phyloP scores from a whole-genome alignment of 1,140 invertebrate species.

The Ptiloglossa arizonensis region DNA sequence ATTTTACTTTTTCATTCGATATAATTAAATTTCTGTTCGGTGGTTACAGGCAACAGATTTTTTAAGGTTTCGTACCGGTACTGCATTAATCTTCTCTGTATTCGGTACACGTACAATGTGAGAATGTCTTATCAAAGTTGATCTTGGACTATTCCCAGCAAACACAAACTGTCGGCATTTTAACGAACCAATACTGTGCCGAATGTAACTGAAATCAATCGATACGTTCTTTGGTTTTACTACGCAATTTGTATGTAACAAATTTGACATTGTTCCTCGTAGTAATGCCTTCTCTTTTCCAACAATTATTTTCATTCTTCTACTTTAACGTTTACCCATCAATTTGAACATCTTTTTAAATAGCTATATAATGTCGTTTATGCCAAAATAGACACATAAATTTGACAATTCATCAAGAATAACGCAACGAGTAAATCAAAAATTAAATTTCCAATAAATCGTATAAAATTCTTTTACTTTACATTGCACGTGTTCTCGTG shows the following conservation, averaged over 20 bases:
- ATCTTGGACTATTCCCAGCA: constrained; percentile 47
- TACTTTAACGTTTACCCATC: too few species aligned
- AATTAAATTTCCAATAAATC: too few species aligned
- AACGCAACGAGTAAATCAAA: too few species aligned
- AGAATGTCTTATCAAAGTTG: constrained; percentile 45
- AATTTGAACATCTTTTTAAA: too few species aligned
- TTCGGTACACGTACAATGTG: constrained; percentile 22
- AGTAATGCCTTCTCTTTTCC: not conserved
- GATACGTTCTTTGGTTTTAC: constrained; percentile 6
- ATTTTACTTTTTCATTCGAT: too few species aligned
- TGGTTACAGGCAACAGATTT: not conserved
- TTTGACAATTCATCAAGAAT: too few species aligned
- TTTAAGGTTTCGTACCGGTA: constrained; percentile 3
- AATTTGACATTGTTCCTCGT: not conserved
- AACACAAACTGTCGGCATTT: constrained; percentile 50
- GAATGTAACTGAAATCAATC: constrained; percentile 45
- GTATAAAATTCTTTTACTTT: too few species aligned
- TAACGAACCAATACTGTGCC: constrained; percentile 41
- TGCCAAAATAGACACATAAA: too few species aligned
- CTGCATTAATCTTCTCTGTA: constrained; percentile 7
- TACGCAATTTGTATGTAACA: constrained; percentile 20
- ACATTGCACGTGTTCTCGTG: too few species aligned
- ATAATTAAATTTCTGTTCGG: not conserved
- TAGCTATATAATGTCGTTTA: too few species aligned
- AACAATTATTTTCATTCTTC: constrained; percentile 6